Conservation (phyloP, 2,888 invertebrate species). For the Drosophila barbarae region DNA sequence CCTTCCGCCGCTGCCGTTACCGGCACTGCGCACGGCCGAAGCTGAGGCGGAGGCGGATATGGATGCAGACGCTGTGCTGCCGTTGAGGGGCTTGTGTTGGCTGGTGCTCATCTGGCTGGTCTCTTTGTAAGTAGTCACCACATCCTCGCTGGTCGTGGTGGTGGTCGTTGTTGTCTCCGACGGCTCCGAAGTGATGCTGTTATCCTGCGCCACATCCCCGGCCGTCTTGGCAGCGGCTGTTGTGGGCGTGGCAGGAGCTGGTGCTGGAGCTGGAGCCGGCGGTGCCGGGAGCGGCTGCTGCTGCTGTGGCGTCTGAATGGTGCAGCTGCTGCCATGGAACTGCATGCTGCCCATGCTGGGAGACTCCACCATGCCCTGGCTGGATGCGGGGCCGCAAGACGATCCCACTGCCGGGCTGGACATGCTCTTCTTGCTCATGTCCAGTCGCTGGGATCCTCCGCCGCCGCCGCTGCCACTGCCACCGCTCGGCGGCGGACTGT, state of each 20-base stretch:
- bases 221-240: slow-evolving; percentile 51
- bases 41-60: slow-evolving; percentile 24
- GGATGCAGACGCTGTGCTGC: slow-evolving; percentile 36
- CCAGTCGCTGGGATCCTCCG: slow-evolving; percentile 68
- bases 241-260: slow-evolving; percentile 44
- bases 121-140: slow-evolving; percentile 79
- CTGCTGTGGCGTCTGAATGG: slow-evolving; percentile 68
- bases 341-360: slow-evolving; percentile 78
- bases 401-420: slow-evolving; percentile 78
- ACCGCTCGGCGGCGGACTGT: slow-evolving; percentile 67
- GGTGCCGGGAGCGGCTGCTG: slow-evolving; percentile 53
- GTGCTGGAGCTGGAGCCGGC: slow-evolving; percentile 35
- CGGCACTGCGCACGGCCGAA: slow-evolving; percentile 25
- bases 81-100: slow-evolving; percentile 54
- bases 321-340: slow-evolving; percentile 66
- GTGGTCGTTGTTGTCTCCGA: slow-evolving; percentile 79
- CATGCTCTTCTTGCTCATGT: slow-evolving; percentile 79
- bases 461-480: slow-evolving; percentile 29
- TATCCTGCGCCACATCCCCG: slow-evolving; percentile 78
- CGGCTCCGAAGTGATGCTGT: slow-evolving; percentile 79
- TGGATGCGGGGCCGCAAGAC: slow-evolving; percentile 59
- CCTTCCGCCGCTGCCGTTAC: slow-evolving; percentile 30
- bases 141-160: slow-evolving; percentile 79
- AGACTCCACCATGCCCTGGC: slow-evolving; percentile 77
- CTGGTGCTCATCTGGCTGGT: slow-evolving; percentile 63